These are phyloP conservation scores for Tromatobia lineatoria DNA, from an alignment of 2,888 invertebrate species.

Conservation along the genomic window DNA sequence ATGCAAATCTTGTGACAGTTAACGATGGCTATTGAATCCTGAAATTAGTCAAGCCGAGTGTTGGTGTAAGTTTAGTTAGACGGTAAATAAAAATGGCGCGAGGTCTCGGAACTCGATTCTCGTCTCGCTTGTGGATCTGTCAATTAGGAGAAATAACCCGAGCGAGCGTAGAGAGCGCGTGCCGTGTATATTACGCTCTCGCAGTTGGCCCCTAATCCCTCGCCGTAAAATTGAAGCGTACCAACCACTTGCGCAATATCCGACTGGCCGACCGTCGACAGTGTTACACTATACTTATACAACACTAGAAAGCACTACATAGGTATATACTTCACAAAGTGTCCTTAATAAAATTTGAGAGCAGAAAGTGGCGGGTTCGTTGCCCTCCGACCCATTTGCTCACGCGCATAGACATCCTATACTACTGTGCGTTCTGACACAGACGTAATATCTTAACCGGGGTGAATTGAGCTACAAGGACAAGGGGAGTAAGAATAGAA, in stretches of 20 bases:
- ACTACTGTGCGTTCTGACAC: conserved; percentile 58
- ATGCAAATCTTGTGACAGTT: conserved; percentile 26
- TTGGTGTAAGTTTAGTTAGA: conserved; percentile 1
- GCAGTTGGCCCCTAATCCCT: conserved; percentile 42
- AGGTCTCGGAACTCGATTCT: conserved; percentile 20
- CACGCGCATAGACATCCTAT: conserved; percentile 62
- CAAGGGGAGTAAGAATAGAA: background rate
- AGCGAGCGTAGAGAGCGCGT: conserved; percentile 44
- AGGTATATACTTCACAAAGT: conserved; percentile 40
- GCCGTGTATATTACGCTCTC: conserved; percentile 46
- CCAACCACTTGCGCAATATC: conserved; percentile 72
- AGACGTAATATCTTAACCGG: conserved; percentile 9
- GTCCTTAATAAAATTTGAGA: conserved; percentile 79
- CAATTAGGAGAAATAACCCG: conserved; percentile 55
- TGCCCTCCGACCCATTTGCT: conserved; percentile 77
- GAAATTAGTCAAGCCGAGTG: conserved; percentile 28
- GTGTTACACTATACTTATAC: conserved; percentile 16
- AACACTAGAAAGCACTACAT: background rate
- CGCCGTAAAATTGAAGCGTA: conserved; percentile 67
- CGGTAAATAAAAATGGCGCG: conserved; percentile 40
- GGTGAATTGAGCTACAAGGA: conserved; percentile 10
- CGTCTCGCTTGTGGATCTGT: conserved; percentile 29
- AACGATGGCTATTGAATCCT: conserved; percentile 20
- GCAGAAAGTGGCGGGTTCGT: conserved; percentile 75
- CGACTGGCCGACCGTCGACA: conserved; percentile 45